These are phyloP conservation scores for Microtus richardsoni DNA, from an alignment of 2,113 vertebrate species.

Conservation along the genomic window DNA sequence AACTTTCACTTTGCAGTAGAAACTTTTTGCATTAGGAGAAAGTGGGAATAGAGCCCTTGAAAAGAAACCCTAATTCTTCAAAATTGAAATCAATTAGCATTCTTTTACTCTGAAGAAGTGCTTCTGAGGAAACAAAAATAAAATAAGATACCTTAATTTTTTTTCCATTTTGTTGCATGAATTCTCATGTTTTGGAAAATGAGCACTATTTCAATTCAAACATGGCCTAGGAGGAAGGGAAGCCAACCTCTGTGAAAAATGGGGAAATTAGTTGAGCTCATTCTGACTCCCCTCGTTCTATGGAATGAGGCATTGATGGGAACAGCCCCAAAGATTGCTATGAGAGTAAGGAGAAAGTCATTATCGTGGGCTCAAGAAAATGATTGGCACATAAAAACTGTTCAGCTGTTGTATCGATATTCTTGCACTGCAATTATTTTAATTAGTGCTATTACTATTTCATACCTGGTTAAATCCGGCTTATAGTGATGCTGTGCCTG, in stretches of 20 bases:
- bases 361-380: background rate
- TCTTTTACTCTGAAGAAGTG: background rate
- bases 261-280: background rate
- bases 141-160: background rate
- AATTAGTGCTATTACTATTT: slow-evolving; percentile 3
- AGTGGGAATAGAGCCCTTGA: background rate
- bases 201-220: background rate
- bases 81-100: background rate
- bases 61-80: background rate
- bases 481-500: background rate
- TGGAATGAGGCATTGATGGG: background rate
- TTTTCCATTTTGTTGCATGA: background rate
- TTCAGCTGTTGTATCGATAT: background rate
- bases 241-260: background rate
- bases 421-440: slow-evolving; percentile 25
- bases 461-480: background rate
- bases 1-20: slow-evolving; percentile 4
- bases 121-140: background rate
- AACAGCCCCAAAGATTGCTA: background rate
- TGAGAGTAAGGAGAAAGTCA: slow-evolving; percentile 21
- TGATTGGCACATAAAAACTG: slow-evolving; percentile 11
- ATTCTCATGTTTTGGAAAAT: background rate
- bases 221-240: background rate
- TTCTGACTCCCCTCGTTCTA: background rate
- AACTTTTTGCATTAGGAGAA: background rate